Conservation (phyloP, 2,797 vertebrate genomes). For the Macropus fuliginosus region DNA sequence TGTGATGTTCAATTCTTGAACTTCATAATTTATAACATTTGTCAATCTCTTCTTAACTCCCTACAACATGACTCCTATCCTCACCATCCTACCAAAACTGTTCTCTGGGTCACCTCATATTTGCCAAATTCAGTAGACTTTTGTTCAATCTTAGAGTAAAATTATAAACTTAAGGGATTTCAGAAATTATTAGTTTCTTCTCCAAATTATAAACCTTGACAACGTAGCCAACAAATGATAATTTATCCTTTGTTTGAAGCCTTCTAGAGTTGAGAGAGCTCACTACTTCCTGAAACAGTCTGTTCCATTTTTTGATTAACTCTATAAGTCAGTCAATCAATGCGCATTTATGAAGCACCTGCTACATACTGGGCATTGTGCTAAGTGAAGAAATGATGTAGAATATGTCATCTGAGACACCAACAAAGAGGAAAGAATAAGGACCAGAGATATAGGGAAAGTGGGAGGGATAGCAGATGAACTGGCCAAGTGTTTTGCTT, state of each 20-base stretch:
- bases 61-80: background rate
- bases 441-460: background rate
- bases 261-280: background rate
- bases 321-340: background rate
- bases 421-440: background rate
- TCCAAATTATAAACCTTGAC: background rate
- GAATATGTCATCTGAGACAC: background rate
- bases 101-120: background rate
- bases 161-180: background rate
- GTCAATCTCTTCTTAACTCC: background rate
- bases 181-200: background rate
- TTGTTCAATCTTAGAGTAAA: background rate
- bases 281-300: background rate
- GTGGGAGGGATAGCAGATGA: background rate
- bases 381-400: background rate
- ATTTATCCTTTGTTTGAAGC: background rate
- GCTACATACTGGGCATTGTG: background rate
- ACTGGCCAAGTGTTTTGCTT: background rate
- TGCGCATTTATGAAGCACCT: background rate
- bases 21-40: background rate
- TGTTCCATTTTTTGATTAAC: background rate
- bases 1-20: background rate
- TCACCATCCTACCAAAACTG: background rate
- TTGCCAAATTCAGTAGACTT: background rate
- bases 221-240: background rate